Evolutionary conservation across 2,797 vertebrate species (phyloP).

Genomic region (Danio choprae): DNA sequence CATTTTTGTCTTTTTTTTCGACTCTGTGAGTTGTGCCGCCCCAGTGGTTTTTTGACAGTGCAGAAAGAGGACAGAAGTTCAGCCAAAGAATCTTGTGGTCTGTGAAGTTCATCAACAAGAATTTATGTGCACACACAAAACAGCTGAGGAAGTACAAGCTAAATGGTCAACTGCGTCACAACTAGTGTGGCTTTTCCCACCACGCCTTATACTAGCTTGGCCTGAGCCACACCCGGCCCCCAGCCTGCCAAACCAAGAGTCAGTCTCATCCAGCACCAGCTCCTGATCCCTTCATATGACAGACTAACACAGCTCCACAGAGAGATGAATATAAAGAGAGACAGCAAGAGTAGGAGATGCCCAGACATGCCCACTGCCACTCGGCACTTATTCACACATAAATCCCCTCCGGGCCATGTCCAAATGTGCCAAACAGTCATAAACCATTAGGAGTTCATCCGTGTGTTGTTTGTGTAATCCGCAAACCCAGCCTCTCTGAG

Average conservation of each 20-base stretch:
- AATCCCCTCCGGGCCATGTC: slow-evolving; percentile 17
- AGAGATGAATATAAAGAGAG: slow-evolving; percentile 49
- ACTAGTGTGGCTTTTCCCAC: slow-evolving; percentile 69
- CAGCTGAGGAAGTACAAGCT: slow-evolving; percentile 60
- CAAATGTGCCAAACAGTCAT: slow-evolving; percentile 43
- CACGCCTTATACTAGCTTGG: slow-evolving; percentile 50
- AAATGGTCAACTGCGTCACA: slow-evolving; percentile 68
- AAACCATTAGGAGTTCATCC: slow-evolving; percentile 45
- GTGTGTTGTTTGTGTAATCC: slow-evolving; percentile 49
- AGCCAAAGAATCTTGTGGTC: slow-evolving; percentile 76
- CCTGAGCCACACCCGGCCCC: slow-evolving; percentile 49
- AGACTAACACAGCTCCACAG: slow-evolving; percentile 44
- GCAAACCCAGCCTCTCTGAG: slow-evolving; percentile 35
- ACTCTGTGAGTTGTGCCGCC: slow-evolving; percentile 58
- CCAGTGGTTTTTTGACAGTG: slow-evolving; percentile 64
- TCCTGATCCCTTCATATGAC: slow-evolving; percentile 50
- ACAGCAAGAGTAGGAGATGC: slow-evolving; percentile 21
- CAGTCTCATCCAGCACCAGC: slow-evolving; percentile 45
- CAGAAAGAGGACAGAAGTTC: slow-evolving; percentile 75
- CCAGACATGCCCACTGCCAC: slow-evolving; percentile 36
- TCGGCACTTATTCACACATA: slow-evolving; percentile 27
- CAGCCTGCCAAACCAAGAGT: slow-evolving; percentile 28
- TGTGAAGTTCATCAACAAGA: slow-evolving; percentile 73
- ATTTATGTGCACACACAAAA: slow-evolving; percentile 61
- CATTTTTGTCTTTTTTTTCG: slow-evolving; percentile 49